phyloP scores from a whole-genome alignment of 2,888 invertebrate species.

The Lysandra coridon region DNA sequence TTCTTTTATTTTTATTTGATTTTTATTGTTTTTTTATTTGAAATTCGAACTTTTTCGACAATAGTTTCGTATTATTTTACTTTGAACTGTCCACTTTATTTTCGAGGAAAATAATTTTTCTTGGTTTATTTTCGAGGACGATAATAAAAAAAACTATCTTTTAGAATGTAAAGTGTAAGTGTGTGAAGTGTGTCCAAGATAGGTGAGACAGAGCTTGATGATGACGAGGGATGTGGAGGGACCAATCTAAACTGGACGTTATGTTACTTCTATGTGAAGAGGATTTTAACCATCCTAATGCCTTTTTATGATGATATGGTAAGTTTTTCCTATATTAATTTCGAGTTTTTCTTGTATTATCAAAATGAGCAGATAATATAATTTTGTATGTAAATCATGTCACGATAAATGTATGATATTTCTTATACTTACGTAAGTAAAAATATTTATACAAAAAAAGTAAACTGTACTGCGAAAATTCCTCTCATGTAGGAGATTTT shows the following conservation, averaged over 20 bases:
- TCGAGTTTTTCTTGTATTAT: background rate
- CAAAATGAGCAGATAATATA: background rate
- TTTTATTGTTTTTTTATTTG: background rate
- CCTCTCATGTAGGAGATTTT: no score
- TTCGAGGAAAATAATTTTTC: no score
- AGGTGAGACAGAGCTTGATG: constrained; percentile 51
- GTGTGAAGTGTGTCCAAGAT: constrained; percentile 58
- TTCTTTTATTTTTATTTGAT: background rate
- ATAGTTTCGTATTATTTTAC: background rate
- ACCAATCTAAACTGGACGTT: constrained; percentile 65
- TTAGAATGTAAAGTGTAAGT: constrained; percentile 45
- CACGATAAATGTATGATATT: no score
- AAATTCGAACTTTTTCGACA: background rate
- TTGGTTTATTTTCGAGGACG: background rate
- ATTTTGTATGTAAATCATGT: no score
- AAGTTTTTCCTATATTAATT: constrained; percentile 44
- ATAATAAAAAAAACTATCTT: constrained; percentile 10
- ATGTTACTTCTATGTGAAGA: constrained; percentile 65
- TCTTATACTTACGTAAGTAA: no score
- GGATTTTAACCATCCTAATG: constrained; percentile 66
- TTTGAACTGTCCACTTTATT: no score
- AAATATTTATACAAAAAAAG: no score
- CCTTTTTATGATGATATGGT: constrained; percentile 75
- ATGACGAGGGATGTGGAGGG: constrained; percentile 57
- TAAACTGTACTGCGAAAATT: no score